These are phyloP conservation scores for Corythornis madagascariensis DNA, from an alignment of 2,113 vertebrate genomes.

Conservation along the genomic window DNA sequence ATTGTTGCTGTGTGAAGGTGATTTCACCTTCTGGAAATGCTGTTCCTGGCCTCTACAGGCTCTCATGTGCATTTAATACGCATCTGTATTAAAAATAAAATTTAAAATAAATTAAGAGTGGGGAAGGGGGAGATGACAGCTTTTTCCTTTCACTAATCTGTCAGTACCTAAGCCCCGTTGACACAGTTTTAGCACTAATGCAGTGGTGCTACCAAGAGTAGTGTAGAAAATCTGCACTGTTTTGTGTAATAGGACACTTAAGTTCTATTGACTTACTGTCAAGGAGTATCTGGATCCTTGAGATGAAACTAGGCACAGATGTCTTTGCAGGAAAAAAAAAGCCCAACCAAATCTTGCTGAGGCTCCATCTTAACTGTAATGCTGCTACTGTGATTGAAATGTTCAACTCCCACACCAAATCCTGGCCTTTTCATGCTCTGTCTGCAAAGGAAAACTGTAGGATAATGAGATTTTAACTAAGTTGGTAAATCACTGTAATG, in stretches of 20 bases:
- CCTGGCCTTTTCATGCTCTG: not conserved
- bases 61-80: not conserved
- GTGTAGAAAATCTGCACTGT: not conserved
- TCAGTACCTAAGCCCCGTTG: not conserved
- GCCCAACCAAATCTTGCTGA: not conserved
- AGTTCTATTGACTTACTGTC: not conserved
- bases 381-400: not conserved
- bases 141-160: not conserved
- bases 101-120: not conserved
- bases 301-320: not conserved
- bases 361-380: not conserved
- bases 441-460: not conserved
- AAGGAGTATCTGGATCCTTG: not conserved
- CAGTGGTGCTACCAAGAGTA: not conserved
- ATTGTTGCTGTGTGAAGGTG: not conserved
- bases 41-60: not conserved
- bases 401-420: not conserved
- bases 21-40: not conserved
- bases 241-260: not conserved
- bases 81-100: not conserved
- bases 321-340: not conserved
- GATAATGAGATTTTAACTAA: conserved; percentile 15
- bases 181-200: not conserved
- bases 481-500: not conserved
- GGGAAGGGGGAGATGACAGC: not conserved